These are phyloP conservation scores for Yponomeuta plumbellus DNA, from an alignment of 2,888 invertebrate genomes.

Conservation along the genomic window DNA sequence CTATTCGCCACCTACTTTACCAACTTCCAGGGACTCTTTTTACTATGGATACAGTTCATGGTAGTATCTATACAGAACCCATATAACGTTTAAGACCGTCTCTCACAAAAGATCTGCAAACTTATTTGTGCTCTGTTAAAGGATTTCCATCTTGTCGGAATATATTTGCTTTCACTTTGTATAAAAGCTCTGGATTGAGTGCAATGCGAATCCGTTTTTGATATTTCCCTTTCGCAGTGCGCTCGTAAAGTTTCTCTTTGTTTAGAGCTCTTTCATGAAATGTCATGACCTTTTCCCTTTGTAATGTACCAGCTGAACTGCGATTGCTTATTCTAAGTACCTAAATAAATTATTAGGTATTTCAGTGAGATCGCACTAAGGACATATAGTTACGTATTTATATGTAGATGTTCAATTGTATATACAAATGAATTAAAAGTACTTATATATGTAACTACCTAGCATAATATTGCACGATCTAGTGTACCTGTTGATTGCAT, in stretches of 20 bases:
- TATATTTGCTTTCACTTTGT: neutral
- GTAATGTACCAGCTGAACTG: neutral
- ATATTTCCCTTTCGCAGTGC: neutral
- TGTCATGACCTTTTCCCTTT: neutral
- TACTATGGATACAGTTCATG: neutral
- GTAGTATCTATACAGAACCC: neutral
- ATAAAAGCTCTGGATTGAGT: neutral
- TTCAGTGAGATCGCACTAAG: conserved; percentile 27
- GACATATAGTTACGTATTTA: conserved; percentile 29
- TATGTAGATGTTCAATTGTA: conserved; percentile 53
- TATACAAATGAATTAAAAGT: conserved; percentile 35
- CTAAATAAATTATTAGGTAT: neutral
- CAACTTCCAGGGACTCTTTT: neutral
- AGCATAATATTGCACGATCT: conserved; percentile 37
- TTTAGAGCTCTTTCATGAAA: neutral
- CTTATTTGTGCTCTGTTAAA: neutral
- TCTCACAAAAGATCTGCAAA: neutral
- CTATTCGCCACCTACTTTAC: neutral
- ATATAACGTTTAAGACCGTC: neutral
- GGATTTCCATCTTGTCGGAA: neutral
- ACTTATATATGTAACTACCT: conserved; percentile 43
- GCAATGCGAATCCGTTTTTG: neutral
- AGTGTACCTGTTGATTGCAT: conserved; percentile 39
- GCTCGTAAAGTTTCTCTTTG: neutral
- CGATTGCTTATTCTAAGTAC: neutral